A percentile compares a stretch with the other conserved stretches of the same genome.
These are phyloP conservation scores for Hystrix brachyura DNA, from an alignment of 2,113 vertebrate species.

Conservation along the genomic window DNA sequence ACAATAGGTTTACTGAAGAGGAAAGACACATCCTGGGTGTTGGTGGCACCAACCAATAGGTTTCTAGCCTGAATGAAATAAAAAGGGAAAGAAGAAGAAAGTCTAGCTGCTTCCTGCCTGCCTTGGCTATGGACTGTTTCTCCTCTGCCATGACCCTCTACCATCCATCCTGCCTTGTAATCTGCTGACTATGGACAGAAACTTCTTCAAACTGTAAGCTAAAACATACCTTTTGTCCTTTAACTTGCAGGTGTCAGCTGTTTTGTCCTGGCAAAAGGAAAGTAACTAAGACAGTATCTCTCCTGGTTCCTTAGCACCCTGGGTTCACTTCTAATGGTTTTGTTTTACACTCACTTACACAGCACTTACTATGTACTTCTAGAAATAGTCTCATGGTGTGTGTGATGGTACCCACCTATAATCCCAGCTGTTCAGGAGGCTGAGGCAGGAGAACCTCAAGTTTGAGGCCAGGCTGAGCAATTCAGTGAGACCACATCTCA, in stretches of 20 bases:
- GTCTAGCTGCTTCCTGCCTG: not conserved
- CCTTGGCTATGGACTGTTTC: not conserved
- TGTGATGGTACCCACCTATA: not conserved
- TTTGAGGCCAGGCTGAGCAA: not conserved
- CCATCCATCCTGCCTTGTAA: no score
- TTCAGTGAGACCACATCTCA: not conserved
- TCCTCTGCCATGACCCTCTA: not conserved
- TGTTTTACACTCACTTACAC: not conserved
- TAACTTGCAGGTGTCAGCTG: not conserved
- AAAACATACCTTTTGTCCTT: not conserved
- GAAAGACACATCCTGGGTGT: not conserved
- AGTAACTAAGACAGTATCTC: not conserved
- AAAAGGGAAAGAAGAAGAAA: not conserved
- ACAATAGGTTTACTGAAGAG: not conserved
- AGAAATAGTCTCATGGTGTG: not conserved
- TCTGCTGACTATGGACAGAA: not conserved
- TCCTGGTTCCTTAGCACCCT: not conserved
- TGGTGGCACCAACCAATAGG: not conserved
- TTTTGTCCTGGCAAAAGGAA: not conserved
- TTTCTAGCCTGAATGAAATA: not conserved
- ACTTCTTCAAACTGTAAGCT: not conserved
- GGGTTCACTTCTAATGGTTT: not conserved
- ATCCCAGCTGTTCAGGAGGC: not conserved
- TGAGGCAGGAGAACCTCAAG: not conserved
- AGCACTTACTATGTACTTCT: not conserved